A percentile compares a stretch with the other conserved stretches of the same genome.
Conservation (phyloP, 2,113 vertebrate species). For the Eurystomus gularis region DNA sequence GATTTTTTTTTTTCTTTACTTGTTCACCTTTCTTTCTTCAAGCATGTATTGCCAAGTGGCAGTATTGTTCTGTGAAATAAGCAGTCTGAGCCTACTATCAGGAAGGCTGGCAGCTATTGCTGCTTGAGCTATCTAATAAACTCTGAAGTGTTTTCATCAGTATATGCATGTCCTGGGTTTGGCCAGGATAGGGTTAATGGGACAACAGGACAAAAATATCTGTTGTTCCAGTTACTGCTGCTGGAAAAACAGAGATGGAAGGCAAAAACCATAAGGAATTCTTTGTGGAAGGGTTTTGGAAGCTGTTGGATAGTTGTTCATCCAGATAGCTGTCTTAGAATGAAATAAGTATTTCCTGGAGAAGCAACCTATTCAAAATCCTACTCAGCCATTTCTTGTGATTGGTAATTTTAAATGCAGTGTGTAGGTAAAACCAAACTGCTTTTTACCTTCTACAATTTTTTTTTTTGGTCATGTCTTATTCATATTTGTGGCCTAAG, state of each 20-base stretch:
- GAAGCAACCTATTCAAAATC: neutral
- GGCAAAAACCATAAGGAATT: neutral
- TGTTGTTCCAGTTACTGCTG: neutral
- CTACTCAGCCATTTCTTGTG: neutral
- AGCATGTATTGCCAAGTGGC: neutral
- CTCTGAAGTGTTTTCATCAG: neutral
- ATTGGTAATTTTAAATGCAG: neutral
- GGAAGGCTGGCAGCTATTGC: neutral
- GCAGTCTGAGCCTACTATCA: neutral
- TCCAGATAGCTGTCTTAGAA: neutral
- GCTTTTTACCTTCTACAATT: neutral
- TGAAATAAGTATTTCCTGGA: neutral
- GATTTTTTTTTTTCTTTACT: neutral
- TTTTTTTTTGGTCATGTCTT: neutral
- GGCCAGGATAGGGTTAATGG: neutral
- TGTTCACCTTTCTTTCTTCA: neutral
- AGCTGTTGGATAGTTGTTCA: neutral
- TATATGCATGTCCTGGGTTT: neutral
- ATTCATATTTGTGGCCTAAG: neutral
- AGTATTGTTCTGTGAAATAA: neutral
- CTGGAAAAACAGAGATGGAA: neutral
- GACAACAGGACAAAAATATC: conserved; percentile 15
- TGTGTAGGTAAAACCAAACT: neutral
- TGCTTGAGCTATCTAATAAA: neutral
- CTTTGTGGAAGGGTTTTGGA: neutral